These are phyloP conservation scores for Drosophila paranaensis DNA, from an alignment of 2,888 invertebrate genomes.

Conservation along the genomic window DNA sequence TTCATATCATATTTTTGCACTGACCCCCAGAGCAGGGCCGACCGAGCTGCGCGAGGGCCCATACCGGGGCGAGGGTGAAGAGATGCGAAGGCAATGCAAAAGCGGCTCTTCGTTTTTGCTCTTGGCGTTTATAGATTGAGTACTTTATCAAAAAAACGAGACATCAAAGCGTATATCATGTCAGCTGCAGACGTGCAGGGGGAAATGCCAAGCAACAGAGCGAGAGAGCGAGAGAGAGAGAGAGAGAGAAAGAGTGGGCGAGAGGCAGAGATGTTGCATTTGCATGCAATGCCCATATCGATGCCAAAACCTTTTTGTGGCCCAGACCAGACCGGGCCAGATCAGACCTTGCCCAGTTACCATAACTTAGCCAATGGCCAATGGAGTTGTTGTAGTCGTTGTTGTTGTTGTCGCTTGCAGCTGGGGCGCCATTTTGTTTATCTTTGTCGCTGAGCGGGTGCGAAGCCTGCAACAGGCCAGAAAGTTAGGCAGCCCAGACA, in stretches of 20 bases:
- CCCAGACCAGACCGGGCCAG: slow-evolving; percentile 32
- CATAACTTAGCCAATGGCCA: slow-evolving; percentile 75
- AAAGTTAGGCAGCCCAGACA: slow-evolving; percentile 38
- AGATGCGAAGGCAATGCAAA: slow-evolving; percentile 27
- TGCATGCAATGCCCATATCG: slow-evolving; percentile 42
- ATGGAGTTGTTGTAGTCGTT: slow-evolving; percentile 17
- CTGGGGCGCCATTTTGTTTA: slow-evolving; percentile 74
- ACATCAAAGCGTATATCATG: slow-evolving; percentile 78
- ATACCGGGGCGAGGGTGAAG: neutral
- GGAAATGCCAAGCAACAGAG: slow-evolving; percentile 15
- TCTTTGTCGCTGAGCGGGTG: slow-evolving; percentile 73
- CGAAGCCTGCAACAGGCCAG: slow-evolving; percentile 56
- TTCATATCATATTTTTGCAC: slow-evolving; percentile 73
- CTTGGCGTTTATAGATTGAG: slow-evolving; percentile 79
- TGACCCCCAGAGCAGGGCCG: slow-evolving; percentile 50
- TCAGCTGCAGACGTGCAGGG: slow-evolving; percentile 66
- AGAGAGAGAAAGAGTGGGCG: neutral
- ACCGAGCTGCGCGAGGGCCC: neutral
- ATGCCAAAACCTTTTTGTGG: slow-evolving; percentile 24
- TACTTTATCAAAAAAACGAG: slow-evolving; percentile 79
- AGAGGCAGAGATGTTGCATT: slow-evolving; percentile 30
- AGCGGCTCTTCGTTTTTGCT: slow-evolving; percentile 67
- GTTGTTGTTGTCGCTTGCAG: slow-evolving; percentile 15
- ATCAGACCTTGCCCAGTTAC: slow-evolving; percentile 12
- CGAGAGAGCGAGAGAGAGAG: neutral